phyloP scores from a whole-genome alignment of 2,113 vertebrate genomes.

The Catagonus wagneri region DNA sequence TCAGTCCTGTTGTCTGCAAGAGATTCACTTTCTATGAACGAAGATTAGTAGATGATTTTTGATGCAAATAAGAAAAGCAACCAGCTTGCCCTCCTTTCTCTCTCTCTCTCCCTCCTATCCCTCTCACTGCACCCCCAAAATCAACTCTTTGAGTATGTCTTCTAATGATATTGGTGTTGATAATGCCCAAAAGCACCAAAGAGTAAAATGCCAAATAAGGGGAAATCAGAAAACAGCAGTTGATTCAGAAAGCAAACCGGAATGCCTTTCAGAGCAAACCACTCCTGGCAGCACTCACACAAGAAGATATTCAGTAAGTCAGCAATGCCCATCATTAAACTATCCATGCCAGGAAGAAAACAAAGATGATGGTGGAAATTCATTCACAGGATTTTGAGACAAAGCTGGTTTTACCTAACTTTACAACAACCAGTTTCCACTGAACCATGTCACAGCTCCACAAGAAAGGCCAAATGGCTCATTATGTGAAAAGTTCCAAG shows the following conservation, averaged over 20 bases:
- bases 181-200: not conserved
- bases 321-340: not conserved
- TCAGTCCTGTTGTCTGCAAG: not conserved
- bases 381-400: conserved; percentile 75
- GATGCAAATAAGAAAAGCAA: conserved; percentile 5
- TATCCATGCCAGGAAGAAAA: conserved; percentile 2
- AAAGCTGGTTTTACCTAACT: conserved; percentile 81
- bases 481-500: conserved; percentile 75
- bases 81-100: not conserved
- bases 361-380: conserved; percentile 55
- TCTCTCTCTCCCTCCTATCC: not conserved
- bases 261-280: not conserved
- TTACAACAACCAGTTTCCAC: conserved; percentile 78
- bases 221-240: not conserved
- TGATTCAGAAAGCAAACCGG: not conserved
- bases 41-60: not conserved
- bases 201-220: not conserved
- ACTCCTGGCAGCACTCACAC: not conserved
- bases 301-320: not conserved
- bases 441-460: conserved; percentile 76
- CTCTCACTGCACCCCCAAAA: not conserved
- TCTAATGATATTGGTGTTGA: not conserved
- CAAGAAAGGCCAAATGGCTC: conserved; percentile 74
- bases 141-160: not conserved
- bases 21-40: not conserved